Evolutionary conservation across 2,888 invertebrate genomes (phyloP).

Genomic region (Neria commutata): DNA sequence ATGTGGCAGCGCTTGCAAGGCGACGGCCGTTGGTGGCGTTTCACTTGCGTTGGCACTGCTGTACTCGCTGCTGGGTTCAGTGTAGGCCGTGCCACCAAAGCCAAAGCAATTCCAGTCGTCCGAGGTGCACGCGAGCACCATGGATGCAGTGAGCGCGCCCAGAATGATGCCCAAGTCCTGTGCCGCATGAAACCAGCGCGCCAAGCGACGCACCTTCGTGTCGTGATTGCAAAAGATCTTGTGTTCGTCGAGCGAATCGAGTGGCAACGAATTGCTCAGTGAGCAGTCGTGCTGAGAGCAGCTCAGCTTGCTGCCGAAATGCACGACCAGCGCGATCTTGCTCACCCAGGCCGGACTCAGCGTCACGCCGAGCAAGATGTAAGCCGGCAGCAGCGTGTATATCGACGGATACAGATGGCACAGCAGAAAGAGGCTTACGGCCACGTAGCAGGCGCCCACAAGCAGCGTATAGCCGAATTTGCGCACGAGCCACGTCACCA

Average conservation of each 20-base stretch:
- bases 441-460: conserved; percentile 63
- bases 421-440: conserved; percentile 67
- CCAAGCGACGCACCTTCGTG: conserved; percentile 63
- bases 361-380: conserved; percentile 66
- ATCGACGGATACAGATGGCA: conserved; percentile 67
- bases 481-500: conserved; percentile 65
- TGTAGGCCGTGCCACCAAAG: conserved; percentile 10
- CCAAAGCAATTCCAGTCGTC: conserved; percentile 52
- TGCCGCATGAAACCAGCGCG: conserved; percentile 65
- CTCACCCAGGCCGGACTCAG: conserved; percentile 62
- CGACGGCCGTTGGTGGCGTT: conserved; percentile 15
- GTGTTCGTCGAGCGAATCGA: conserved; percentile 57
- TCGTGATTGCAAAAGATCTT: conserved; percentile 60
- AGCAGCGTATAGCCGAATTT: conserved; percentile 64
- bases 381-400: conserved; percentile 65
- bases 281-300: conserved; percentile 58
- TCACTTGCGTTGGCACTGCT: background rate
- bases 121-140: conserved; percentile 61
- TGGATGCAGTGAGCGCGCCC: conserved; percentile 64
- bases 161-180: conserved; percentile 67
- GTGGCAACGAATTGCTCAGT: conserved; percentile 31
- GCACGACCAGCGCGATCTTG: conserved; percentile 57
- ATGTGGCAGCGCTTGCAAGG: conserved; percentile 27
- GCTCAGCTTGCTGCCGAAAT: conserved; percentile 57
- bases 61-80: background rate